Percentiles rank a stretch among this genome's conserved stretches.
Evolutionary conservation across 2,113 vertebrate species (phyloP).

Genomic region (Clarias batrachus): DNA sequence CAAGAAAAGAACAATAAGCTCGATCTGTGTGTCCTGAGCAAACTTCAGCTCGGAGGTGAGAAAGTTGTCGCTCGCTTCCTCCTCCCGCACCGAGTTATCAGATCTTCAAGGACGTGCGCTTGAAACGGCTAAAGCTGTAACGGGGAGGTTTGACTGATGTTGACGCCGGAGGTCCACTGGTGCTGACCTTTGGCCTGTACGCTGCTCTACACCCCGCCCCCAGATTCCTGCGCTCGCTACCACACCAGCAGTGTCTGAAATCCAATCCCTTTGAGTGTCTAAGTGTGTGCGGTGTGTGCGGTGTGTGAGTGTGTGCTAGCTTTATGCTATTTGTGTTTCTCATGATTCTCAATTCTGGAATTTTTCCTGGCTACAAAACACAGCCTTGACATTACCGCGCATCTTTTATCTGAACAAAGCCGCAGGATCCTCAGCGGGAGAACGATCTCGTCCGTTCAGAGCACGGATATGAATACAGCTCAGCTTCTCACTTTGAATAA

Average conservation of each 20-base stretch:
- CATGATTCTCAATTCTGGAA: neutral
- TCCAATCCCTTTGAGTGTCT: neutral
- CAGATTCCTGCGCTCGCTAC: neutral
- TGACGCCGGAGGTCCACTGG: neutral
- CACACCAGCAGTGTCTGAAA: slow-evolving; percentile 1
- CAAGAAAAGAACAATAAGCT: neutral
- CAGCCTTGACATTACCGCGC: neutral
- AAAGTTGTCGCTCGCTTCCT: neutral
- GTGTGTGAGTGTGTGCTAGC: neutral
- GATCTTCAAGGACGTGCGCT: neutral
- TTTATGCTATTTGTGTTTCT: neutral
- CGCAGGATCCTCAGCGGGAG: neutral
- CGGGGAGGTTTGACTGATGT: neutral
- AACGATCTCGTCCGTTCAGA: too few relatives aligned
- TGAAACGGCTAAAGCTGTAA: neutral
- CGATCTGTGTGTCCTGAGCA: neutral
- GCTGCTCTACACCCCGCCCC: neutral
- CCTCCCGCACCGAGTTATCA: neutral
- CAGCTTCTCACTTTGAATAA: neutral
- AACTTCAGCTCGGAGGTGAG: neutral
- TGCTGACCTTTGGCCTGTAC: neutral
- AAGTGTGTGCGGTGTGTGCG: slow-evolving; percentile 11
- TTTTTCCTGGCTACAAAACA: neutral
- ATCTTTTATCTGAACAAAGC: neutral
- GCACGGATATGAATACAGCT: neutral